These are phyloP conservation scores for Anisognathus igniventris DNA, from an alignment of 2,797 vertebrate genomes.

Conservation along the genomic window DNA sequence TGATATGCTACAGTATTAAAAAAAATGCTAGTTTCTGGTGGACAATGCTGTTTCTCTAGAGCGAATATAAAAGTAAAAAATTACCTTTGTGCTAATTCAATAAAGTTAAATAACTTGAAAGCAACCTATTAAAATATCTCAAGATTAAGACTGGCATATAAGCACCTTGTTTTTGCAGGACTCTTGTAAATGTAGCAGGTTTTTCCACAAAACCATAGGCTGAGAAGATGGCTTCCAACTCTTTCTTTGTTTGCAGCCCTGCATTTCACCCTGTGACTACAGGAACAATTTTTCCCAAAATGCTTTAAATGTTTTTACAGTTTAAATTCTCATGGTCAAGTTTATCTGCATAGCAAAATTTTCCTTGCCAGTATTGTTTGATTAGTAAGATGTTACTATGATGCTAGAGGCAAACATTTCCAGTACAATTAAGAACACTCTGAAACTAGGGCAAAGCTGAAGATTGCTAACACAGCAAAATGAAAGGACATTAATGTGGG, in stretches of 20 bases:
- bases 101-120: neutral
- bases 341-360: constrained; percentile 63
- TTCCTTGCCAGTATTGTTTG: constrained; percentile 53
- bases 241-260: neutral
- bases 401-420: constrained; percentile 57
- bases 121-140: neutral
- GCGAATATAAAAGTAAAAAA: neutral
- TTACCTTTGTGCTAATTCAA: neutral
- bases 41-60: neutral
- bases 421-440: constrained; percentile 25
- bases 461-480: neutral
- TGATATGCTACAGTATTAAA: neutral
- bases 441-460: constrained; percentile 2
- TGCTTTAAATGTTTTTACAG: constrained; percentile 39
- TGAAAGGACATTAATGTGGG: neutral
- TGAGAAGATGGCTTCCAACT: neutral
- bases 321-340: constrained; percentile 58
- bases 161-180: neutral
- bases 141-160: neutral
- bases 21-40: neutral
- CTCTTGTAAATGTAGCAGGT: neutral
- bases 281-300: neutral
- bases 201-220: neutral
- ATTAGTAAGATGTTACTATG: constrained; percentile 64
- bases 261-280: neutral